Base-by-base conservation (phyloP, 2,888 invertebrate genomes). In the Amblyteles armatorius region DNA sequence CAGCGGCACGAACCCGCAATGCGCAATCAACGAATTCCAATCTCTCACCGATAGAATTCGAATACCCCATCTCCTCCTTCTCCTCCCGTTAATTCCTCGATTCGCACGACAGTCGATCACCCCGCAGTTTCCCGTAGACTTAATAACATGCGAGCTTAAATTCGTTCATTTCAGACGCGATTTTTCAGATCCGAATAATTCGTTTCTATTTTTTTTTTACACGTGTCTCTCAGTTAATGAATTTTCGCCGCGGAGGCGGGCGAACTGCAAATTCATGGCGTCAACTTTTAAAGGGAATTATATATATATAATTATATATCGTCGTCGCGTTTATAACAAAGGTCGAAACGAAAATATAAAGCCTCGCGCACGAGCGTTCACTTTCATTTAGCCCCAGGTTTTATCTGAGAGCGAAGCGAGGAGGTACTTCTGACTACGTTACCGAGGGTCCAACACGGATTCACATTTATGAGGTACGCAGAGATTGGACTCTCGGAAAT, bases 21-120 rank as follows among this genome's bases (percentile, higher is more conserved):
- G 60, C 60, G 74, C 63, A 74, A 73, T 60, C 73, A 55, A 44
- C 73, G 29, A 74, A 74, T 74, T 74, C 74, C 74, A 63, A 74
- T 74, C 44, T 63, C n/a, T 60, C 19, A 5, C 72, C 72, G 33
- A 55, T n/a, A 63, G 16, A 57, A 40, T 72, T 36, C 40, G 0
- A 40, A 44, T 60, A 16, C 44, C 57, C 57, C 16, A 26, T 29
- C 19, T 33, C 52, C 60, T 16, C 26, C 19, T 33, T 19, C 73
- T n/a, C 22, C 50, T 13, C 11, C n/a, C 4, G 60, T 44, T 60
- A 44, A 73, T 73, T 48, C 33, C 26, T 40, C 19, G 5, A 63
- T 63, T 48, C 29, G 29, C n/a, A 48, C 48, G 29, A 63, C 19
- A 60, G 4, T 73, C 16, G 0, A 29, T 60, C 44, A 26, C n/a